These are phyloP conservation scores for Amphiura filiformis DNA, from an alignment of 35 echinoderm and acorn worm genomes.

Conservation along the genomic window DNA sequence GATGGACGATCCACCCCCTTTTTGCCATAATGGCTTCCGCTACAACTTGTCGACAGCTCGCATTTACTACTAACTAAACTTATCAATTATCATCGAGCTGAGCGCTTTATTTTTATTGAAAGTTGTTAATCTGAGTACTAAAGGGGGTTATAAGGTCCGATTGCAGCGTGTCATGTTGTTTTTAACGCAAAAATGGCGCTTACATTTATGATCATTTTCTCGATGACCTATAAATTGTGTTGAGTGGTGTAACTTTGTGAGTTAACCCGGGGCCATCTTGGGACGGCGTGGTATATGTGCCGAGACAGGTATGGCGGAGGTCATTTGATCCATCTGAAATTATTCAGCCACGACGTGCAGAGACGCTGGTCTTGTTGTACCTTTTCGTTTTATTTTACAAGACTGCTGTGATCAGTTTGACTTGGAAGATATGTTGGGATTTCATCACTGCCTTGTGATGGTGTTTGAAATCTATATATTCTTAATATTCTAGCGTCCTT, in stretches of 20 bases:
- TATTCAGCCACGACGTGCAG: neutral
- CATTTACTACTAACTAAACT: slow-evolving; percentile 3
- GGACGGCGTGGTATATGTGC: neutral
- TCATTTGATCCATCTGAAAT: neutral
- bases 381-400: neutral
- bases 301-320: neutral
- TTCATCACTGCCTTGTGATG: neutral
- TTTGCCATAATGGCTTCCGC: neutral
- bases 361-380: neutral
- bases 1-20: neutral
- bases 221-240: neutral
- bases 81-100: neutral
- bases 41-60: neutral
- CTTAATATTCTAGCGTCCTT: neutral
- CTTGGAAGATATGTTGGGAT: neutral
- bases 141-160: too few species aligned
- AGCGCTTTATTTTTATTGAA: neutral
- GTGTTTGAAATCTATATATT: neutral
- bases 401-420: neutral
- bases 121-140: neutral
- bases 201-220: neutral
- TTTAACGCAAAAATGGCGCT: neutral
- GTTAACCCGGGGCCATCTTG: neutral
- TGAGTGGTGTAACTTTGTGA: neutral
- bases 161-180: neutral